Conservation (phyloP, 2,113 vertebrate genomes). For the Meles meles region DNA sequence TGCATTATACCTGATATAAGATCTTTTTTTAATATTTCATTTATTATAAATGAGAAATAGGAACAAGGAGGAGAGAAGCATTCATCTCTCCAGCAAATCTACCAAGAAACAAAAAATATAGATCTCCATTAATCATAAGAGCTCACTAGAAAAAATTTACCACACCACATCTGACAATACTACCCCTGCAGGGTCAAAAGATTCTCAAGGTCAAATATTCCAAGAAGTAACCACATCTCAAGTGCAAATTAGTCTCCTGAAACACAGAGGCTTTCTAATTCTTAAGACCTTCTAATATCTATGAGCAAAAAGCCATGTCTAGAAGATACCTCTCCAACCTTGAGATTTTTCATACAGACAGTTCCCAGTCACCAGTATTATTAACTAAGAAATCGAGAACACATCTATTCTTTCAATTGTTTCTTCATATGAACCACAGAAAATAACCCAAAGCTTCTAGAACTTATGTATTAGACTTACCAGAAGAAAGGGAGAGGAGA, state of each 20-base stretch:
- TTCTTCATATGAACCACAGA: background rate
- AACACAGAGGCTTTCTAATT: background rate
- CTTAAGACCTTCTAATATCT: background rate
- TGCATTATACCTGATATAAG: background rate
- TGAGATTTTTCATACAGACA: background rate
- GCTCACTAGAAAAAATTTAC: background rate
- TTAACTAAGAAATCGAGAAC: background rate
- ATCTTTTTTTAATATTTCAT: slow-evolving; percentile 4
- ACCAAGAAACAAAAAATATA: background rate
- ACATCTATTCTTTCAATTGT: background rate
- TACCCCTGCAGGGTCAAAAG: background rate
- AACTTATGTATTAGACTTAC: background rate
- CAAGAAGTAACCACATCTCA: background rate
- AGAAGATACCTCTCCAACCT: background rate
- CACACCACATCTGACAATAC: background rate
- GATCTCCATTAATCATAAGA: background rate
- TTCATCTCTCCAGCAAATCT: background rate
- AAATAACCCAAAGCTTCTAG: background rate
- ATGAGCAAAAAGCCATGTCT: background rate
- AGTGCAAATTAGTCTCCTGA: background rate
- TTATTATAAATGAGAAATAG: slow-evolving; percentile 17
- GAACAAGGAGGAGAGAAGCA: background rate
- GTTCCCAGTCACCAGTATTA: background rate
- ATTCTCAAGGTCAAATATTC: background rate
- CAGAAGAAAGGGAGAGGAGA: background rate